Percentiles rank a stretch among this genome's conserved stretches.
phyloP scores from a whole-genome alignment of 1,140 invertebrate genomes.

The Papilio machaon region DNA sequence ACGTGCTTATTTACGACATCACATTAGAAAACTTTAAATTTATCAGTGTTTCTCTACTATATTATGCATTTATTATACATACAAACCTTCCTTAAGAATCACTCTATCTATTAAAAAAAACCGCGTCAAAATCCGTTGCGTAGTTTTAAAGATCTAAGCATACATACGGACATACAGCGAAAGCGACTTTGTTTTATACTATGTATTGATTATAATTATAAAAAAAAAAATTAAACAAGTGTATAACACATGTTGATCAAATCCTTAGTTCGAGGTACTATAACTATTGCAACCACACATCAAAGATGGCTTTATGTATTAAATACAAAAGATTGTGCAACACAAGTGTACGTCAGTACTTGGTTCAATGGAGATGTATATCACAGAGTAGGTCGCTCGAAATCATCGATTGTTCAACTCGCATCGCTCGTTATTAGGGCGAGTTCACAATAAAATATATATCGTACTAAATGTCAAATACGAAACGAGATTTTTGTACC shows the following conservation, averaged over 20 bases:
- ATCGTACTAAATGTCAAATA: conserved; percentile 30
- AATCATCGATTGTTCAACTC: conserved; percentile 65
- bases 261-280: background rate
- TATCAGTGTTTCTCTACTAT: no score
- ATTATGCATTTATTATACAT: no score
- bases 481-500: conserved; percentile 29
- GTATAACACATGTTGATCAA: background rate
- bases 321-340: conserved; percentile 34
- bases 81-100: no score
- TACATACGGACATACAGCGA: no score
- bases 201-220: background rate
- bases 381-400: conserved; percentile 57
- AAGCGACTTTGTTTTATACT: no score
- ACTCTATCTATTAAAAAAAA: no score
- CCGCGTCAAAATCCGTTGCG: no score
- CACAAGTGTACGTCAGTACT: conserved; percentile 4
- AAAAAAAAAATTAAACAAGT: background rate
- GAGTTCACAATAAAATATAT: conserved; percentile 38
- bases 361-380: conserved; percentile 52
- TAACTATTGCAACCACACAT: conserved; percentile 22
- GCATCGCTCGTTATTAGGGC: conserved; percentile 38
- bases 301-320: conserved; percentile 26
- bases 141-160: no score
- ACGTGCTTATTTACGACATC: no score
- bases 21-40: no score